Conservation (phyloP, 1,140 invertebrate genomes). For the Drosophila pandora region DNA sequence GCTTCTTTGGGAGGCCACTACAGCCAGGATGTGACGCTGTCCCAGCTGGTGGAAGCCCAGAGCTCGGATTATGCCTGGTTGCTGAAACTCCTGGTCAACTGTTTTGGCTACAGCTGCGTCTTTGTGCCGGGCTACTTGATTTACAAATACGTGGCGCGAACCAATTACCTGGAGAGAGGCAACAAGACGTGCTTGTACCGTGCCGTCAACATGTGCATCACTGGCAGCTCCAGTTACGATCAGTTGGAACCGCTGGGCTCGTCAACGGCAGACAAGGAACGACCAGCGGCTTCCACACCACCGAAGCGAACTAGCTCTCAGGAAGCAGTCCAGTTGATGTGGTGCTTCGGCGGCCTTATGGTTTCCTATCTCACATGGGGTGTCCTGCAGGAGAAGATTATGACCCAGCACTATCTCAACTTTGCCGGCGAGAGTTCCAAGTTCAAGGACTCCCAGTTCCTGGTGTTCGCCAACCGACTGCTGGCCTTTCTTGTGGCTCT, state of each 20-base stretch:
- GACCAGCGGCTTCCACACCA: conserved; percentile 28
- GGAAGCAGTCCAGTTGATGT: conserved; percentile 86
- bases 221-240: conserved; percentile 84
- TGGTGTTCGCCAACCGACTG: conserved; percentile 97
- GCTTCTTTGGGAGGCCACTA: conserved; percentile 64
- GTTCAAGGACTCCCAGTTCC: conserved; percentile 97
- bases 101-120: conserved; percentile 95
- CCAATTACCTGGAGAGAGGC: conserved; percentile 90
- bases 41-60: conserved; percentile 76
- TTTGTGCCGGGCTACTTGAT: conserved; percentile 94
- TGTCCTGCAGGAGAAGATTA: conserved; percentile 96
- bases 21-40: conserved; percentile 64
- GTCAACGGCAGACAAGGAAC: conserved; percentile 74
- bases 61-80: conserved; percentile 89
- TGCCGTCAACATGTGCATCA: conserved; percentile 87
- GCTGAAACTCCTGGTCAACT: conserved; percentile 90
- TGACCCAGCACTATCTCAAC: conserved; percentile 92
- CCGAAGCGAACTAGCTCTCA: conserved; percentile 84
- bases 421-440: conserved; percentile 86
- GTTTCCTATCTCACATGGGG: conserved; percentile 97
- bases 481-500: conserved; percentile 92
- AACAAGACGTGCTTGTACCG: conserved; percentile 85
- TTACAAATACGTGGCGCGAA: conserved; percentile 92
- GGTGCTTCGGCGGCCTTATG: conserved; percentile 96
- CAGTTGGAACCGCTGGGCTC: conserved; percentile 18